Conservation (phyloP, 2,113 vertebrate genomes). For the Lophura nycthemera region DNA sequence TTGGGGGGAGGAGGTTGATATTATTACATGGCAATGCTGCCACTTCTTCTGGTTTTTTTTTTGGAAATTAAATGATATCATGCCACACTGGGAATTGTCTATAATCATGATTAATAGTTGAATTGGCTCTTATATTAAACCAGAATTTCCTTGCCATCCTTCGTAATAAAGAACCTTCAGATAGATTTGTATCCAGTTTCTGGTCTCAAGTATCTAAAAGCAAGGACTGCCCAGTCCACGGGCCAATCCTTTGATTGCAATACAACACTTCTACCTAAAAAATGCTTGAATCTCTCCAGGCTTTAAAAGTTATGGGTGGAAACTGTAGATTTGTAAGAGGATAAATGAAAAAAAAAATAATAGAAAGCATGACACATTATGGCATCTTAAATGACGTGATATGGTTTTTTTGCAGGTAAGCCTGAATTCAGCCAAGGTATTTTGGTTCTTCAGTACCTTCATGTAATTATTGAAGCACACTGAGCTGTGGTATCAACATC, state of each 20-base stretch:
- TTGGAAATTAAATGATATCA: constrained; percentile 64
- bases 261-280: neutral
- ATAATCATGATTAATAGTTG: constrained; percentile 70
- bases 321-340: constrained; percentile 17
- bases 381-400: constrained; percentile 2
- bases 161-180: constrained; percentile 61
- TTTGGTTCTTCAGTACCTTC: neutral
- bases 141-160: constrained; percentile 69
- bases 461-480: neutral
- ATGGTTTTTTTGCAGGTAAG: constrained; percentile 2
- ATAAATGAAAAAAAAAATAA: neutral
- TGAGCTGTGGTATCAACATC: neutral
- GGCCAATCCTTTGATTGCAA: neutral
- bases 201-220: constrained; percentile 10
- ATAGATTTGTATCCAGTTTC: constrained; percentile 55
- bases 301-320: neutral
- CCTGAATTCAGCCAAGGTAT: constrained; percentile 41
- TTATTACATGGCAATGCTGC: constrained; percentile 28
- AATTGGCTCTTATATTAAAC: constrained; percentile 71
- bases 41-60: constrained; percentile 27
- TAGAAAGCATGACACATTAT: neutral
- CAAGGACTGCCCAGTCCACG: neutral
- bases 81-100: constrained; percentile 66
- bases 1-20: neutral
- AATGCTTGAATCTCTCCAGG: neutral